A percentile compares a stretch with the other conserved stretches of the same genome.
Evolutionary conservation across 1,140 invertebrate species (phyloP).

Genomic region (Lepidurus packardi): DNA sequence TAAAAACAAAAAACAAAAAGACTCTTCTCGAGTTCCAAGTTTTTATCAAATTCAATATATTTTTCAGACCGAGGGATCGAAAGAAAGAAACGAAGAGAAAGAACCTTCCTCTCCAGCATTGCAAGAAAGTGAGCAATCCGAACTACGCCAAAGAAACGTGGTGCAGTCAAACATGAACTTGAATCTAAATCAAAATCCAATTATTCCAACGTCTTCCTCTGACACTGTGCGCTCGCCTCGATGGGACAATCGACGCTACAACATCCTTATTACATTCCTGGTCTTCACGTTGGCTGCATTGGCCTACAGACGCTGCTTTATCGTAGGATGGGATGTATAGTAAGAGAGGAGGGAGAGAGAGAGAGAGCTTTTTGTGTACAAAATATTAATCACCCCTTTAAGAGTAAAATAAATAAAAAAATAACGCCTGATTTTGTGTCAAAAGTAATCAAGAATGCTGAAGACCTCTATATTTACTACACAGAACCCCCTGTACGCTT

Average conservation of each 20-base stretch:
- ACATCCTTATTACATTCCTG: background rate
- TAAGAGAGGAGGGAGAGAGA: background rate
- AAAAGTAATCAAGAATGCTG: background rate
- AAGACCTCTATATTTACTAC: constrained; percentile 19
- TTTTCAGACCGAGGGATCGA: background rate
- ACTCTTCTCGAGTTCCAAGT: background rate
- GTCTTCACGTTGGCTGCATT: background rate
- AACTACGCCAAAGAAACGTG: background rate
- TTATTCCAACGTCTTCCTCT: background rate
- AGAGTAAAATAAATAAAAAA: background rate
- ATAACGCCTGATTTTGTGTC: constrained; percentile 9
- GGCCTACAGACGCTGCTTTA: background rate
- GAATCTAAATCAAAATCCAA: background rate
- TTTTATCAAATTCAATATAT: background rate
- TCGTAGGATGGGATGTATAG: background rate
- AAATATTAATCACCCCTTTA: too few relatives aligned
- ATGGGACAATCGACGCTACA: background rate
- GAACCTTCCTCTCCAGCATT: background rate
- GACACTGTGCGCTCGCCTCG: background rate
- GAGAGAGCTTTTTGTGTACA: too few relatives aligned
- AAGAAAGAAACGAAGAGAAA: background rate
- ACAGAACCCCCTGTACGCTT: background rate
- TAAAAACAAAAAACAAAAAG: constrained; percentile 23
- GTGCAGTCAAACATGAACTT: background rate
- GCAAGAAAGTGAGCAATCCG: background rate